Evolutionary conservation across 2,113 vertebrate species (phyloP).

Genomic region (Campylomormyrus tamandua): DNA sequence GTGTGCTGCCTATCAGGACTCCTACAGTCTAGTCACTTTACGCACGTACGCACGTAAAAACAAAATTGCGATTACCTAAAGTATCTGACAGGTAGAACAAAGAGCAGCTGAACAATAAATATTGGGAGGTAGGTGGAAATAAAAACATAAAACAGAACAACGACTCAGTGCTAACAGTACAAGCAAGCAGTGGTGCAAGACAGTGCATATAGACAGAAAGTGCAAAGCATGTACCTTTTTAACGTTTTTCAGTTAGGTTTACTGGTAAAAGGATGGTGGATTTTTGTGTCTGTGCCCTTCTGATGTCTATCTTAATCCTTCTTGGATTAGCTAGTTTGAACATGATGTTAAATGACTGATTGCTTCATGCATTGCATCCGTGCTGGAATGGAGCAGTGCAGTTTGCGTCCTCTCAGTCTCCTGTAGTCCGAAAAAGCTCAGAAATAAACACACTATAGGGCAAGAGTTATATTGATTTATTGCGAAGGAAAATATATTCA

Average conservation of each 20-base stretch:
- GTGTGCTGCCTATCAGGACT: not conserved
- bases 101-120: not conserved
- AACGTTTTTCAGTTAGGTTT: not conserved
- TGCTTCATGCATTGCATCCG: not conserved
- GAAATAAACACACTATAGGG: not conserved
- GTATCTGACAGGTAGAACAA: not conserved
- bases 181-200: not conserved
- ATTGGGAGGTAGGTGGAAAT: not conserved
- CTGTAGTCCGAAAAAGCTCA: not conserved
- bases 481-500: slow-evolving; percentile 1
- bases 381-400: not conserved
- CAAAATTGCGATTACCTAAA: not conserved
- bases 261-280: not conserved
- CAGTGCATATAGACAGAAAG: not conserved
- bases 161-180: not conserved
- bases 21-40: not conserved
- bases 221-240: not conserved
- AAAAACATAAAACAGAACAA: not conserved
- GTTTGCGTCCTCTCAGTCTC: not conserved
- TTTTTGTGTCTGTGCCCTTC: not conserved
- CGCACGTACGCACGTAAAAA: not conserved
- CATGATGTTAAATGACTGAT: not conserved
- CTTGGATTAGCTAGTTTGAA: not conserved
- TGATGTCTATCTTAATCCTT: not conserved
- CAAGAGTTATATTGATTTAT: not conserved